A percentile compares a stretch with the other conserved stretches of the same genome.
Evolutionary conservation across 2,113 vertebrate genomes (phyloP).

Genomic region (Lampris megalopsis): DNA sequence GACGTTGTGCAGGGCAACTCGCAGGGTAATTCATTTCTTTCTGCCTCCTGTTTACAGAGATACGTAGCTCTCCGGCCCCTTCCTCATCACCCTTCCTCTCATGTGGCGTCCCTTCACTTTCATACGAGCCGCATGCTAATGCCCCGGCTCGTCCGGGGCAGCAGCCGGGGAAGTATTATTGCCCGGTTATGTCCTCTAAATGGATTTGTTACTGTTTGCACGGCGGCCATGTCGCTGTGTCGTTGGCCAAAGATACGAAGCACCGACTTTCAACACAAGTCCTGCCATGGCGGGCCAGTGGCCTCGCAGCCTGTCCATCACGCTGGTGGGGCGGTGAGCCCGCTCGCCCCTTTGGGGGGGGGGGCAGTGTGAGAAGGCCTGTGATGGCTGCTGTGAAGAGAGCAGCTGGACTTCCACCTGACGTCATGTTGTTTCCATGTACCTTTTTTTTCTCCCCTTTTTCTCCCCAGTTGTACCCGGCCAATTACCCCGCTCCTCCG

Average conservation of each 20-base stretch:
- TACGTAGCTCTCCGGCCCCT: slow-evolving; percentile 48
- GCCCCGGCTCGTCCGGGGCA: slow-evolving; percentile 9
- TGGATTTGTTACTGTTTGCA: slow-evolving; percentile 67
- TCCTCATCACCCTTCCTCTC: slow-evolving; percentile 46
- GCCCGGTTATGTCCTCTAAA: slow-evolving; percentile 65
- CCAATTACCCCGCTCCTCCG: too few species aligned
- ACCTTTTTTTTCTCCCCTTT: too few species aligned
- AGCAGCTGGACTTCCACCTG: too few species aligned
- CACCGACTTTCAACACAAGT: slow-evolving; percentile 53
- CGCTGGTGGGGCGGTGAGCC: too few species aligned
- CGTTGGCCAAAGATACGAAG: slow-evolving; percentile 43
- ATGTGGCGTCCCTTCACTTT: slow-evolving; percentile 62
- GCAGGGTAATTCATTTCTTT: slow-evolving; percentile 67
- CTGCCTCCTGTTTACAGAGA: slow-evolving; percentile 37
- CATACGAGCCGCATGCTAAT: slow-evolving; percentile 63
- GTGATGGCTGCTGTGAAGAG: too few species aligned
- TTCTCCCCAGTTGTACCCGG: too few species aligned
- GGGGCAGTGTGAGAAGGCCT: too few species aligned
- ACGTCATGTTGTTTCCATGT: too few species aligned
- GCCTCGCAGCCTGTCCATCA: too few species aligned
- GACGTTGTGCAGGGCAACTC: slow-evolving; percentile 68
- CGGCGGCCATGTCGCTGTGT: slow-evolving; percentile 47
- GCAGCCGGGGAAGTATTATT: slow-evolving; percentile 41
- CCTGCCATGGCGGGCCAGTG: slow-evolving; percentile 35
- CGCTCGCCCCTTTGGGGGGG: too few species aligned